Evolutionary conservation across 2,797 vertebrate genomes (phyloP).

Genomic region (Botia almorhae): DNA sequence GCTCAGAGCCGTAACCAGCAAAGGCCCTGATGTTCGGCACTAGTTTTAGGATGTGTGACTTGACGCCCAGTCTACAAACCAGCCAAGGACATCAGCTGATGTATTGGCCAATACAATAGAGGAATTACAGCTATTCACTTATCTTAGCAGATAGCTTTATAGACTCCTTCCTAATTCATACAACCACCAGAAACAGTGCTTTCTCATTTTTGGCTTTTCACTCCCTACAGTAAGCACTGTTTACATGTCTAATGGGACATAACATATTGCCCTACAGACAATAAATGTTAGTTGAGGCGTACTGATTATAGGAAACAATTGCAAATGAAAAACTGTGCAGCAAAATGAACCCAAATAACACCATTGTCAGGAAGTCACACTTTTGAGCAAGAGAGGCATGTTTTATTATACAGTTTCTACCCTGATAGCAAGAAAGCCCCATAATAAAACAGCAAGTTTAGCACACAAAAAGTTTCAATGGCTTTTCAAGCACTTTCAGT

Average conservation of each 20-base stretch:
- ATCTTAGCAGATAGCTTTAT: not conserved
- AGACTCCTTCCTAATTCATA: not conserved
- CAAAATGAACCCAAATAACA: not conserved
- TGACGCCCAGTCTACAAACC: not conserved
- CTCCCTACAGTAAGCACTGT: not conserved
- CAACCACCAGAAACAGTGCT: not conserved
- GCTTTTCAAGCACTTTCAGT: not conserved
- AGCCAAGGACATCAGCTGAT: not conserved
- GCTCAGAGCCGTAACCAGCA: not conserved
- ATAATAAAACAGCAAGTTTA: not conserved
- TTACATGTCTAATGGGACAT: not conserved
- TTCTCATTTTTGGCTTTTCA: not conserved
- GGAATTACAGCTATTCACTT: not conserved
- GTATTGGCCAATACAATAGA: not conserved
- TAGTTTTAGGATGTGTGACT: not conserved
- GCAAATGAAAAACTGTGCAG: conserved; percentile 12
- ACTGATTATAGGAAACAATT: not conserved
- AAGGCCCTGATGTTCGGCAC: not conserved
- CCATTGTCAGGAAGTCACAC: conserved; percentile 2
- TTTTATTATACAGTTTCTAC: not conserved
- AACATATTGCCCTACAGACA: not conserved
- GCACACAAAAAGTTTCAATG: not conserved
- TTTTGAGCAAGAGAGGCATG: not conserved
- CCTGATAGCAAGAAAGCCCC: not conserved
- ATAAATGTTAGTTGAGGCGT: not conserved